Percentiles rank a stretch among this genome's conserved stretches.
These are phyloP conservation scores for Danaus chrysippus DNA, from an alignment of 2,888 invertebrate genomes.

Conservation along the genomic window DNA sequence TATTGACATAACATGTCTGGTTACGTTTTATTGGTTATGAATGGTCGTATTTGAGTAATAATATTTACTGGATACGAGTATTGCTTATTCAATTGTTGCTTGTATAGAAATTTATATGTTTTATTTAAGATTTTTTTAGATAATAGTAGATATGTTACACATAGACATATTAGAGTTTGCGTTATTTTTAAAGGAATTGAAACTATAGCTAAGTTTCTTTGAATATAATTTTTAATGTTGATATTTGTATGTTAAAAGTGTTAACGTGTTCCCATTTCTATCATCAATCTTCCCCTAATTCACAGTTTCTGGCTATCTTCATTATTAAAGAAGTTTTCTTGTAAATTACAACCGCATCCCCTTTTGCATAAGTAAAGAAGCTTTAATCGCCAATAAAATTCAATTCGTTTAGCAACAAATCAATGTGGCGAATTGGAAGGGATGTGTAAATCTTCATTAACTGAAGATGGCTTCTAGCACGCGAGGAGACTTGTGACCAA, in stretches of 20 bases:
- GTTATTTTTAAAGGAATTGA: too few relatives aligned
- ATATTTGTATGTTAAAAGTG: too few relatives aligned
- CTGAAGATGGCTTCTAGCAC: constrained; percentile 55
- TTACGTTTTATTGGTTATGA: constrained; percentile 20
- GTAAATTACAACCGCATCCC: background rate
- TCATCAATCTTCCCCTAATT: background rate
- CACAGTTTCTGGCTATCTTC: background rate
- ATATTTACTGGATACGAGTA: constrained; percentile 20
- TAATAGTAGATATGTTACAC: too few relatives aligned
- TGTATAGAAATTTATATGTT: background rate
- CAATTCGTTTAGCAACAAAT: constrained; percentile 47
- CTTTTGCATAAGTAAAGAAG: constrained; percentile 19
- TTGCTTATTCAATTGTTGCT: constrained; percentile 16
- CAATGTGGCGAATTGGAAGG: constrained; percentile 48
- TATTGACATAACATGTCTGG: constrained; percentile 1
- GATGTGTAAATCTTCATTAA: constrained; percentile 59
- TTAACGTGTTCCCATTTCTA: too few relatives aligned
- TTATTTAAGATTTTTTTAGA: too few relatives aligned
- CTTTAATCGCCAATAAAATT: constrained; percentile 53
- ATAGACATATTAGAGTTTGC: too few relatives aligned
- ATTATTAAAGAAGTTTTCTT: constrained; percentile 1
- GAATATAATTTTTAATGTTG: too few relatives aligned
- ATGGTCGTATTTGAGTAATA: constrained; percentile 6
- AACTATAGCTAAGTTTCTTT: too few relatives aligned
- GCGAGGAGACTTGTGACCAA: constrained; percentile 38